Base-by-base conservation (phyloP, 2,888 invertebrate species). In the Noctua fimbriata region DNA sequence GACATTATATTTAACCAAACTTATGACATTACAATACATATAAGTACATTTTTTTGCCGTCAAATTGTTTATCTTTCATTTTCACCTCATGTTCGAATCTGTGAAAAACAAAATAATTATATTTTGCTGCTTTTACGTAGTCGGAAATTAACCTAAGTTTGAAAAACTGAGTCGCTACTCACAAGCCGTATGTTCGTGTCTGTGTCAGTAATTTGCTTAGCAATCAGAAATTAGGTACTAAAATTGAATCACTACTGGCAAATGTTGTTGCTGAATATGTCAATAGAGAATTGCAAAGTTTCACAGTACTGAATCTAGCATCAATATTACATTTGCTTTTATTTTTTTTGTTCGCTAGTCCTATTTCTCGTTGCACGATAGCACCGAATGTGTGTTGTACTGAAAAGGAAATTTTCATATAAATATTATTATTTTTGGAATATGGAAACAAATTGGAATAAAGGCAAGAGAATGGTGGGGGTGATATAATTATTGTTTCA, bases 341-440 rank as follows among this genome's bases (percentile, higher is more conserved):
- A 69, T 18, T 5, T 1, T 66, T 69, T 28, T 87, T 88, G 71
- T 89, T 92, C 1, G 92, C 93, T 67, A 95, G 92, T 36, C 81
- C 87, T 73, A 95, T 91, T 92, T 97, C 96, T 69, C 94, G 92
- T 83, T 89, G 90, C 0, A 96, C 94, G 5, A 97, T 95, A 41
- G 92, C 92, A 21, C 94, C 94, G 85, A 97, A 95, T 24, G 93
- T 94, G 44, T 93, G 91, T 83, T 95, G 94, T 5, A 96, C 96
- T 96, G 85, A 82, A 94, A 93, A 73, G 4, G 10, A 47, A 7
- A 18, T 32, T 10, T 66, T n/a, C 12, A 78, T 63, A 9, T 9
- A 65, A 36, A 36, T 36, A 58, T 28, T 7, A 28, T 28, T 28
- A 28, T 28, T 28, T 16, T 60, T 28, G 60, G 16, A 16, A 55